Conservation (phyloP, 2,888 invertebrate genomes). For the Cephus pulcher region DNA sequence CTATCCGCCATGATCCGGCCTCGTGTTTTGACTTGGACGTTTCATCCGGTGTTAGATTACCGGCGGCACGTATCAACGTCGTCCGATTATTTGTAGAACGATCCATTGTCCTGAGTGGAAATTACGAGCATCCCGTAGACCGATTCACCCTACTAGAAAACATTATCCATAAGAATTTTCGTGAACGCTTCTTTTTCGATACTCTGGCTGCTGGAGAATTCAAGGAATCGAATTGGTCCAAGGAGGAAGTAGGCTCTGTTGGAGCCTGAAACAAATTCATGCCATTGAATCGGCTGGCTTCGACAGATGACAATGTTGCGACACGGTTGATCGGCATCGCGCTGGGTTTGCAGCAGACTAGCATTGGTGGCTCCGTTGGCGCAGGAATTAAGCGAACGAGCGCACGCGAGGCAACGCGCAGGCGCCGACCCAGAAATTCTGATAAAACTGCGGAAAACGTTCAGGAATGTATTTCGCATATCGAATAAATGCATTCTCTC, state of each 20-base stretch:
- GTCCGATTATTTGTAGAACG: slow-evolving; percentile 58
- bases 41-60: slow-evolving; percentile 59
- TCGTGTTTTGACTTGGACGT: slow-evolving; percentile 56
- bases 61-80: slow-evolving; percentile 13
- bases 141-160: slow-evolving; percentile 4
- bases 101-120: slow-evolving; percentile 48
- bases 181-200: neutral
- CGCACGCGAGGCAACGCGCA: too few relatives aligned
- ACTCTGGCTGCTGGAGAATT: neutral
- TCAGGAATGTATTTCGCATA: neutral
- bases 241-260: slow-evolving; percentile 47
- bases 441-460: too few relatives aligned
- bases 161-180: slow-evolving; percentile 14
- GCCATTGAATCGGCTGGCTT: slow-evolving; percentile 37
- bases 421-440: too few relatives aligned
- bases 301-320: slow-evolving; percentile 17
- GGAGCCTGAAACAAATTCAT: slow-evolving; percentile 49
- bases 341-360: neutral
- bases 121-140: neutral
- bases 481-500: too few relatives aligned
- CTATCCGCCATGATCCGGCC: neutral
- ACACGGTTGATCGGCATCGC: slow-evolving; percentile 16
- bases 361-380: neutral
- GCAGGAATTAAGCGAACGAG: too few relatives aligned
- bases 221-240: neutral